Conservation (phyloP, 2,888 invertebrate species). For the Tholera decimalis region DNA sequence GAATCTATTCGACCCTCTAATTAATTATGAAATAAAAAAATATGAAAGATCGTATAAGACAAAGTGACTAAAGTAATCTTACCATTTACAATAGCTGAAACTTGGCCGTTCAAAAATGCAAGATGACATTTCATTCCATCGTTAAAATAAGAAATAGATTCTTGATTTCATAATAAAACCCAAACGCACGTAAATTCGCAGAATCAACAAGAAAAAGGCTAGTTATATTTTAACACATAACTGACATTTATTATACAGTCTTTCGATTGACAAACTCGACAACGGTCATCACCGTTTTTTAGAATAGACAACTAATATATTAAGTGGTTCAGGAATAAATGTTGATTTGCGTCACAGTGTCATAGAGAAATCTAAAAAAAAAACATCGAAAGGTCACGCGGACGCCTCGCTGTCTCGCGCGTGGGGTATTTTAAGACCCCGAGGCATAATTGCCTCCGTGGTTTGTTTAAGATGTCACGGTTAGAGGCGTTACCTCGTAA, state of each 20-base stretch:
- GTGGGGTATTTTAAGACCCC: constrained; percentile 50
- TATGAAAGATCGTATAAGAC: no score
- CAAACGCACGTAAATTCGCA: not conserved
- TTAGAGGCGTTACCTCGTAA: constrained; percentile 13
- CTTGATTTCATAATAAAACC: not conserved
- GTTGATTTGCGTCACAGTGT: constrained; percentile 58
- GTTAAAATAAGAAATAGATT: not conserved
- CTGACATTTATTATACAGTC: constrained; percentile 4
- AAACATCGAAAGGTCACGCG: constrained; percentile 63
- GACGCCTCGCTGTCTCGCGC: constrained; percentile 72
- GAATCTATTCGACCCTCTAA: no score
- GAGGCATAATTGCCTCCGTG: constrained; percentile 17
- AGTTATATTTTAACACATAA: constrained; percentile 1
- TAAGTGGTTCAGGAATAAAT: constrained; percentile 50
- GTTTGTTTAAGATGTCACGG: constrained; percentile 8
- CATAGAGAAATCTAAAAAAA: constrained; percentile 62
- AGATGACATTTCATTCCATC: not conserved
- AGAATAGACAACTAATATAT: constrained; percentile 60
- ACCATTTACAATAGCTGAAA: no score
- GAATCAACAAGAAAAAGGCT: not conserved
- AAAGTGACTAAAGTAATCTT: no score
- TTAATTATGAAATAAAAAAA: no score
- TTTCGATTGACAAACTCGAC: constrained; percentile 27
- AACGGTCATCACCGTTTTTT: constrained; percentile 51
- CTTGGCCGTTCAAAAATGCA: no score